Percentiles rank a stretch among this genome's conserved stretches.
Conservation (phyloP, 2,888 invertebrate genomes). For the Protula sp. region DNA sequence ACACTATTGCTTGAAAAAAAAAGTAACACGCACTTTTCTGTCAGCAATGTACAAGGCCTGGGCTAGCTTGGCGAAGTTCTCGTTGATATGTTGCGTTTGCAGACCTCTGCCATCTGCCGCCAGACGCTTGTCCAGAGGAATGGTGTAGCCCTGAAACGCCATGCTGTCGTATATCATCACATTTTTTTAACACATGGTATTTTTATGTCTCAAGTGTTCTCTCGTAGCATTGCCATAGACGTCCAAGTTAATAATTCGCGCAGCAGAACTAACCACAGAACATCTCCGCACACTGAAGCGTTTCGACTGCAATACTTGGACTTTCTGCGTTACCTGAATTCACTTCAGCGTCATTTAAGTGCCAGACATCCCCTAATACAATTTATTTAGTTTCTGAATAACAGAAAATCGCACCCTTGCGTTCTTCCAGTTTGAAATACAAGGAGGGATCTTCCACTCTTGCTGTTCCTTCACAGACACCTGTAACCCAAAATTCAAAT, state of each 20-base stretch:
- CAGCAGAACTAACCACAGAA: no score
- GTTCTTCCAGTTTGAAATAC: conserved; percentile 99
- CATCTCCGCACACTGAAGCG: no score
- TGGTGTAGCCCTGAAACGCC: conserved; percentile 75
- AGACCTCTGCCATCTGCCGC: conserved; percentile 97
- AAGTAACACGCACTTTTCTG: conserved; percentile 64
- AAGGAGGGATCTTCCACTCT: conserved; percentile 99
- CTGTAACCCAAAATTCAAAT: conserved; percentile 28
- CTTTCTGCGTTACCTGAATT: no score
- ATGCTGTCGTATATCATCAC: conserved; percentile 2
- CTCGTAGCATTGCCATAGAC: neutral
- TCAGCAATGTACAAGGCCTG: conserved; percentile 98
- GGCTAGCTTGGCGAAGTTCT: conserved; percentile 97
- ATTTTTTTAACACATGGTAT: neutral
- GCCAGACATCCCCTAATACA: no score
- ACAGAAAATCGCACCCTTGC: conserved; percentile 79
- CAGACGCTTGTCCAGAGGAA: conserved; percentile 92
- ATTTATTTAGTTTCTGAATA: no score
- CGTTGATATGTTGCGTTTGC: conserved; percentile 91
- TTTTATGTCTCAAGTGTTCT: neutral
- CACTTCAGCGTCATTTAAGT: no score
- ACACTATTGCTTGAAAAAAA: no score
- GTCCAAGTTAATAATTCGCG: no score
- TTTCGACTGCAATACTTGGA: no score
- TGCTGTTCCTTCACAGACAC: conserved; percentile 96